Evolutionary conservation across 2,797 vertebrate genomes (phyloP), one percentile per base, ranked within the genome.

Genomic region (Streptopelia turtur): DNA sequence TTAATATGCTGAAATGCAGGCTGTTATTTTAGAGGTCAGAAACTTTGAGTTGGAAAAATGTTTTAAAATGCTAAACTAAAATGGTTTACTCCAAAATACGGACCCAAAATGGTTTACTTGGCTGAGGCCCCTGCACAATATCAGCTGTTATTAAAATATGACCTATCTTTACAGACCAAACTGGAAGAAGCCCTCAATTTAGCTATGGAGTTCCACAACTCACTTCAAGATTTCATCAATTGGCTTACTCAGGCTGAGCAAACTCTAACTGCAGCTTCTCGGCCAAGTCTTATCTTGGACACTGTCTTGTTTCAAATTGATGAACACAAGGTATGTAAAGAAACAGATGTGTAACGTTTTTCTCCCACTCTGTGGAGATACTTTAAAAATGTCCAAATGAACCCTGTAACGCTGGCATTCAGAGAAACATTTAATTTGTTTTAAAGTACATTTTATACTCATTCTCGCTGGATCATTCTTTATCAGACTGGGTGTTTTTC

Each of bases 171-270:
- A 16, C 97, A 99, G 99, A 97, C 97, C 87, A 99, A 99, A 98
- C 98, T 99, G 95, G 99, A 99, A 95, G 99, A 99, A 96, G 99
- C 99, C 13, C 98, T 99, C 93, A 98, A 83, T 28, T 96, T 99
- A 97, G 99, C 99, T 81, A 98, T 99, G 88, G 99, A 99, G 90
- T 99, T 99, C 98, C 99, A 99, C 97, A 99, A 99, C 97, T 99
- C 99, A 25, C 98, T 99, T 93, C 99, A 99, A 96, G 99, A 99
- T 97, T 99, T 99, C 97, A 99, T 99, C 97, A 99, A 99, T 95
- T 99, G 99, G 99, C 98, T 99, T 55, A 99, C 99, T 47, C 99
- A 99, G 85, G 99, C 99, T 5, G 99, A 99, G 94, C 99, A 99
- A 97, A 99, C 98, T 13, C 98, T 99, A 33, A 99, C 98, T 94